phyloP scores from a whole-genome alignment of 2,888 invertebrate species.

The Lepetodrilus schrolli region DNA sequence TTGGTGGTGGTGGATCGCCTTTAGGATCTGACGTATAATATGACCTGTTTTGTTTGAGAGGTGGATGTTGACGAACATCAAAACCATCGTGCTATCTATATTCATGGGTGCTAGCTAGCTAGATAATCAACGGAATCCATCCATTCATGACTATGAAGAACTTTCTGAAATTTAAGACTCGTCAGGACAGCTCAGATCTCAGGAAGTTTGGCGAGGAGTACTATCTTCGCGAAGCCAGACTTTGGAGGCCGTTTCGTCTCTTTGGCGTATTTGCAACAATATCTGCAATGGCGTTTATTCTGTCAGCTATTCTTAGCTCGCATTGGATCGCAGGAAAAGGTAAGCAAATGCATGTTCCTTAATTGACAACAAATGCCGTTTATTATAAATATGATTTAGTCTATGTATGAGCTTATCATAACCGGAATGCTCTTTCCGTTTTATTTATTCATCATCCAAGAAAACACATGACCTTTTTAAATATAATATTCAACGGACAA shows the following conservation, averaged over 20 bases:
- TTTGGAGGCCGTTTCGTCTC: slow-evolving; percentile 69
- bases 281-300: slow-evolving; percentile 56
- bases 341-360: slow-evolving; percentile 40
- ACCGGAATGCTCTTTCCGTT: too few relatives aligned
- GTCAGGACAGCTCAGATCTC: slow-evolving; percentile 62
- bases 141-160: slow-evolving; percentile 63
- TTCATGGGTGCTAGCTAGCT: too few relatives aligned
- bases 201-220: slow-evolving; percentile 69
- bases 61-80: background rate
- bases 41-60: background rate
- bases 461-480: too few relatives aligned
- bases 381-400: too few relatives aligned
- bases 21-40: background rate
- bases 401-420: too few relatives aligned
- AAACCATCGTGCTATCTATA: background rate
- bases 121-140: background rate
- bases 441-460: too few relatives aligned
- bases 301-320: slow-evolving; percentile 55
- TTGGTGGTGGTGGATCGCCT: background rate
- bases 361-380: background rate
- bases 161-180: slow-evolving; percentile 69
- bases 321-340: slow-evolving; percentile 62
- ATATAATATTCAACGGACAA: too few relatives aligned
- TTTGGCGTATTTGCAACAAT: slow-evolving; percentile 63
- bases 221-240: slow-evolving; percentile 62